Base-by-base conservation (phyloP, 2,888 invertebrate species). In the Lasius fuliginosus region DNA sequence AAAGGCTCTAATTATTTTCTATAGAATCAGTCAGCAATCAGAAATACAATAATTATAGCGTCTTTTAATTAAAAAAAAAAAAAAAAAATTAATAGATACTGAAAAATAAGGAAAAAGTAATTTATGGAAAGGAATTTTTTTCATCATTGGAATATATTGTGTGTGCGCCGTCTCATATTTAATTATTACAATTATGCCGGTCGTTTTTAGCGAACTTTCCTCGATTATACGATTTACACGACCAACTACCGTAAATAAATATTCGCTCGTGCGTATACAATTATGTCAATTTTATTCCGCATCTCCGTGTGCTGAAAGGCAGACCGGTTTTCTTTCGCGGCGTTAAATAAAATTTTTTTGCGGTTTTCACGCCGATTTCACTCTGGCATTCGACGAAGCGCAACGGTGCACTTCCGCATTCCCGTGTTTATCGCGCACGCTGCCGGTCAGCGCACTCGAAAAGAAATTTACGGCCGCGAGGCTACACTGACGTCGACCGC, bases 361-460 rank as follows among this genome's bases (percentile, higher is more conserved):
- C 85, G 90, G 90, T 90, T 88, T 90, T 85, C 90, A 91, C 89
- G 91, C 91, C 85, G 90, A 90, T 90, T 90, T 90, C 90, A 91
- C 90, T 90, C 85, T n/a, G 85, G 84, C 86, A 86, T 90, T 90
- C 89, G 91, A 79, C 86, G 91, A 88, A 88, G 86, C 86, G 85
- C 90, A 71, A 64, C 62, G 83, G 67, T 82, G 84, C 85, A 71
- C 88, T 90, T 90, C 90, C 90, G 90, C 90, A 90, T 90, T 90
- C 90, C 79, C 64, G 36, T 67, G 85, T 90, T 90, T 91, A 90
- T 90, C 90, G 88, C 53, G 87, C 71, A 81, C 77, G 83, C 42
- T 79, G 86, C 83, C 89, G 90, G 89, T 87, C 89, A 86, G 81
- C 87, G 88, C 79, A 74, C 86, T 86, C 84, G 85, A 87, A 90